Evolutionary conservation across 2,888 invertebrate genomes (phyloP), one percentile per base, ranked within the genome.

Genomic region (Oscheius sp.): DNA sequence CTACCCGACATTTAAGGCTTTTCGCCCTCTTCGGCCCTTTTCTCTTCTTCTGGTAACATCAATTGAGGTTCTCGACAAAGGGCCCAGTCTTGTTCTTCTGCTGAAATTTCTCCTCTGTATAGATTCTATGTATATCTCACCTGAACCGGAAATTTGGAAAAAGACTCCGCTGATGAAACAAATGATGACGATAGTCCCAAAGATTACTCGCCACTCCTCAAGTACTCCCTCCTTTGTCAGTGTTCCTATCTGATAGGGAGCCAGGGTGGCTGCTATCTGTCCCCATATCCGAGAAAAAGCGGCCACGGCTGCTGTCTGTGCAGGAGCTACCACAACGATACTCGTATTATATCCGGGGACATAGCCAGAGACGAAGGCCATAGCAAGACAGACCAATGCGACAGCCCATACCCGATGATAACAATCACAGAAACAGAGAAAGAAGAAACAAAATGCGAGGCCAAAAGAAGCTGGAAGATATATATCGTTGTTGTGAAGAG

Each of bases 271-370:
- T 5, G 82, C 85, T 20, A 85, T 74, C 68, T 85, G 83, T 26
- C 59, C 85, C 69, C 82, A 80, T 22, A 85, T 71, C 30, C 85
- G 71, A 14, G 77, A 77, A 69, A 85, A 85, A 1, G 85, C 81
- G 1, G 84, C 83, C 14, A 85, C 81, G 14, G 82, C 81, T 1
- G 85, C 78, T 0, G 85, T 85, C 62, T 85, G 80, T 12, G 70
- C 62, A 3, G 85, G 85, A 38, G 85, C 83, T 38, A 81, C 79
- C 9, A 85, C 85, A n/a, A 82, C 76, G 65, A 82, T 80, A 30
- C 78, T 82, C 14, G 85, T 85, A 47, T 81, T 84, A 72, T 85
- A 85, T 20, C 85, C 85, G 14, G 85, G 85, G 17, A 85, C 81
- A 68, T 79, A 85, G 22, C 85, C 85, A n/a, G 82, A 82, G 9